phyloP scores from a whole-genome alignment of 2,797 vertebrate species.

The Spinus olivaceus region DNA sequence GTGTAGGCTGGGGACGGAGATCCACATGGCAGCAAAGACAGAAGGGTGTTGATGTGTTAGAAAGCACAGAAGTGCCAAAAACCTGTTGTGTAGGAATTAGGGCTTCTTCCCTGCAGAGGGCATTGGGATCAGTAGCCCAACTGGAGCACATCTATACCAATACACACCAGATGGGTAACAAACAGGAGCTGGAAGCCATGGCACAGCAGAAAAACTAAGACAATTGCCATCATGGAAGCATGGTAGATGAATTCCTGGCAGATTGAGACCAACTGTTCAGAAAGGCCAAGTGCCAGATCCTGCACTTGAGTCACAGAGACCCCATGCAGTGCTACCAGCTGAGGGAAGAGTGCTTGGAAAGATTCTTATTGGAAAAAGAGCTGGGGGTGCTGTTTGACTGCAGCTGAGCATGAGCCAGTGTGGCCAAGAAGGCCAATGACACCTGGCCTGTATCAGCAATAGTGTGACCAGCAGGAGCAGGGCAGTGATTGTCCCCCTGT shows the following conservation, averaged over 20 bases:
- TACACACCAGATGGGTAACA: not conserved
- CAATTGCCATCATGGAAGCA: not conserved
- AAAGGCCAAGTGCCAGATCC: not conserved
- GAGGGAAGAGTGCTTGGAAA: not conserved
- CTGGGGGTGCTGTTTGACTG: not conserved
- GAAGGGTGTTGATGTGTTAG: not conserved
- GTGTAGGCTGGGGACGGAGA: not conserved
- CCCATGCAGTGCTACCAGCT: not conserved
- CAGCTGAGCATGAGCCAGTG: not conserved
- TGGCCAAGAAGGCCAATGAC: not conserved
- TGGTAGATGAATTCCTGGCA: not conserved
- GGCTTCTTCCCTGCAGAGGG: not conserved
- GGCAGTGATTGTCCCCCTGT: not conserved
- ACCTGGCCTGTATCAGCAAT: not conserved
- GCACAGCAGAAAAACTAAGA: not conserved
- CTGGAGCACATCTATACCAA: not conserved
- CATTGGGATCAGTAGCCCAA: fast-evolving
- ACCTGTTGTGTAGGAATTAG: fast-evolving
- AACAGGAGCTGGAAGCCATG: not conserved
- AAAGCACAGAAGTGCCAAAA: not conserved
- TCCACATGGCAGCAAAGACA: not conserved
- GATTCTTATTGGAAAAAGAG: not conserved
- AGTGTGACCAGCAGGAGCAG: not conserved
- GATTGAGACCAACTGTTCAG: not conserved
- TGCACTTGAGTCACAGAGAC: not conserved